Conservation (phyloP, 2,888 invertebrate genomes). For the Aleiodes testaceus region DNA sequence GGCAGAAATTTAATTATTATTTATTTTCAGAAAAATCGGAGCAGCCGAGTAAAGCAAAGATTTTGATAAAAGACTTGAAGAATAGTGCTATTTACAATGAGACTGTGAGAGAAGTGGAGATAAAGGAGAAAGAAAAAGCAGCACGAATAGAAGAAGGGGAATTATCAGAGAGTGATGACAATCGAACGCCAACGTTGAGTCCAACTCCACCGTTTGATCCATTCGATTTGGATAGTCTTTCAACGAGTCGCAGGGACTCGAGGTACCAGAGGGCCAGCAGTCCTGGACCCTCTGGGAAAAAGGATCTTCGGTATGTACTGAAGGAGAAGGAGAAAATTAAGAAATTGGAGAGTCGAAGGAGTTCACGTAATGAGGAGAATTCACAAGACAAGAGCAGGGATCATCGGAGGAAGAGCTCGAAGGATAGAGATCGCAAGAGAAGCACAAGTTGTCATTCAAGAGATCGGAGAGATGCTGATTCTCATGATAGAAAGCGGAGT, state of each 20-base stretch:
- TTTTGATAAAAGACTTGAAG: conserved; percentile 81
- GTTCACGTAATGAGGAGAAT: conserved; percentile 52
- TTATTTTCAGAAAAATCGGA: conserved; percentile 62
- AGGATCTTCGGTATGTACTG: conserved; percentile 62
- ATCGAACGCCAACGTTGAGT: conserved; percentile 67
- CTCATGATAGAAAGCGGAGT: conserved; percentile 56
- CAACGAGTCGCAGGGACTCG: conserved; percentile 52
- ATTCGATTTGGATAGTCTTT: conserved; percentile 48
- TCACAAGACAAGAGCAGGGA: conserved; percentile 51
- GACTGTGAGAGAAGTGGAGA: conserved; percentile 79
- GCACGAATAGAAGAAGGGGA: conserved; percentile 80
- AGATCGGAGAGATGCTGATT: conserved; percentile 57
- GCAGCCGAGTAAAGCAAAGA: conserved; percentile 74
- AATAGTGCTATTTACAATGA: conserved; percentile 80
- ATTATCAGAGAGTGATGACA: conserved; percentile 72
- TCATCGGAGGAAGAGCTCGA: conserved; percentile 50
- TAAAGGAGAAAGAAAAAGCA: conserved; percentile 77
- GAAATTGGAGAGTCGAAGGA: conserved; percentile 49
- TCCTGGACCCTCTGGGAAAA: conserved; percentile 56
- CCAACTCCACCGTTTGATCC: conserved; percentile 57
- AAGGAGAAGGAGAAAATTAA: conserved; percentile 66
- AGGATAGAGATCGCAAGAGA: conserved; percentile 55
- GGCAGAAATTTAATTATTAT: conserved; percentile 1
- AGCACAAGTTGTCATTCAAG: conserved; percentile 57
- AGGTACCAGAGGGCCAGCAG: conserved; percentile 53